Evolutionary conservation across 1,140 invertebrate genomes (phyloP).

Genomic region (Drosophila subobscura): DNA sequence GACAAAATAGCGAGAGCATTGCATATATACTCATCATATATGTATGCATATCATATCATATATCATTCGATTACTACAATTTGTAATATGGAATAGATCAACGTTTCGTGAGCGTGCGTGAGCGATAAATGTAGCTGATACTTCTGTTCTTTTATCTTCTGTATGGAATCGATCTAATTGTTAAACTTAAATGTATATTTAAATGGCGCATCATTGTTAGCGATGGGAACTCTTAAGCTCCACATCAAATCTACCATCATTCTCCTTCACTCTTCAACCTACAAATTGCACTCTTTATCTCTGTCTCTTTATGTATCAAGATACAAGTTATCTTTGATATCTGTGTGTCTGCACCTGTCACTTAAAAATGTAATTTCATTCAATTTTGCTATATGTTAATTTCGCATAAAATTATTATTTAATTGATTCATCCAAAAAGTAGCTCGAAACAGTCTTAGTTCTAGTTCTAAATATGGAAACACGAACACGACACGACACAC

Average conservation of each 20-base stretch:
- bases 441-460: slow-evolving; percentile 30
- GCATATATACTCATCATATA: slow-evolving; percentile 40
- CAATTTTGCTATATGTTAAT: slow-evolving; percentile 45
- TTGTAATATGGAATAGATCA: slow-evolving; percentile 58
- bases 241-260: not conserved
- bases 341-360: slow-evolving; percentile 34
- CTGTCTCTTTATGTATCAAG: slow-evolving; percentile 18
- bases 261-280: slow-evolving; percentile 58
- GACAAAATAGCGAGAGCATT: slow-evolving; percentile 78
- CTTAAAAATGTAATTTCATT: slow-evolving; percentile 33
- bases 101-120: slow-evolving; percentile 60
- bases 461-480: slow-evolving; percentile 43
- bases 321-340: slow-evolving; percentile 19
- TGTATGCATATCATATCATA: slow-evolving; percentile 38
- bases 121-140: slow-evolving; percentile 28
- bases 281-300: slow-evolving; percentile 73
- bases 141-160: slow-evolving; percentile 21
- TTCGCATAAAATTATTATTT: slow-evolving; percentile 31
- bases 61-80: slow-evolving; percentile 74
- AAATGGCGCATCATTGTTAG: slow-evolving; percentile 78
- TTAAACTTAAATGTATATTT: slow-evolving; percentile 75
- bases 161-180: slow-evolving; percentile 42
- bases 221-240: slow-evolving; percentile 30
- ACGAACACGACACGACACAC: slow-evolving; percentile 49
- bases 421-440: slow-evolving; percentile 36